Evolutionary conservation across 2,888 invertebrate species (phyloP).

Genomic region (Tachina fera): DNA sequence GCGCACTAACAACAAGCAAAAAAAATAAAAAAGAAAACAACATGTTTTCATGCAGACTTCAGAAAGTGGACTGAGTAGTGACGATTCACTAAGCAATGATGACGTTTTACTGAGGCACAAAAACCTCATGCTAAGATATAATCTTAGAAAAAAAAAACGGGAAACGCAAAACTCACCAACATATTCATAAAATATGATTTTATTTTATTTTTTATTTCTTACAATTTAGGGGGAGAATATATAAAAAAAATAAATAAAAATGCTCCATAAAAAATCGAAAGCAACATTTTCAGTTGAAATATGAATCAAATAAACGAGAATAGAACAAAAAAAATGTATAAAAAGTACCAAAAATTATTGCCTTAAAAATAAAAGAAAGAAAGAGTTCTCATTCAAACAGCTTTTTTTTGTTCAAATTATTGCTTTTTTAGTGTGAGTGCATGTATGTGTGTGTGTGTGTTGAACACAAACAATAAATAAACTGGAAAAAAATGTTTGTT

Average conservation of each 20-base stretch:
- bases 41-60: slow-evolving; percentile 43
- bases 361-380: slow-evolving; percentile 17
- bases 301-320: slow-evolving; percentile 41
- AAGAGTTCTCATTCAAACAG: slow-evolving; percentile 24
- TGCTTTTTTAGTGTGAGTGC: background rate
- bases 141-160: background rate
- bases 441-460: background rate
- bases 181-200: slow-evolving; percentile 2
- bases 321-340: background rate
- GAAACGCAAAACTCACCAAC: slow-evolving; percentile 29
- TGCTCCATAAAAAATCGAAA: slow-evolving; percentile 18
- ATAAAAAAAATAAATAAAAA: slow-evolving; percentile 25
- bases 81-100: slow-evolving; percentile 49
- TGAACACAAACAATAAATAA: background rate
- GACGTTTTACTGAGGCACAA: slow-evolving; percentile 36
- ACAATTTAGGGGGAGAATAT: slow-evolving; percentile 27
- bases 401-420: slow-evolving; percentile 23
- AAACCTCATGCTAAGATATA: slow-evolving; percentile 2
- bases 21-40: slow-evolving; percentile 20
- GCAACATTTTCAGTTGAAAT: slow-evolving; percentile 40
- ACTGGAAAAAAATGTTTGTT: slow-evolving; percentile 24
- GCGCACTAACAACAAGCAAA: background rate
- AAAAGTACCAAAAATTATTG: slow-evolving; percentile 30
- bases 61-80: slow-evolving; percentile 54
- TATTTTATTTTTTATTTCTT: background rate